These are phyloP conservation scores for Pagetopsis macropterus DNA, from an alignment of 2,797 vertebrate genomes.

Conservation along the genomic window DNA sequence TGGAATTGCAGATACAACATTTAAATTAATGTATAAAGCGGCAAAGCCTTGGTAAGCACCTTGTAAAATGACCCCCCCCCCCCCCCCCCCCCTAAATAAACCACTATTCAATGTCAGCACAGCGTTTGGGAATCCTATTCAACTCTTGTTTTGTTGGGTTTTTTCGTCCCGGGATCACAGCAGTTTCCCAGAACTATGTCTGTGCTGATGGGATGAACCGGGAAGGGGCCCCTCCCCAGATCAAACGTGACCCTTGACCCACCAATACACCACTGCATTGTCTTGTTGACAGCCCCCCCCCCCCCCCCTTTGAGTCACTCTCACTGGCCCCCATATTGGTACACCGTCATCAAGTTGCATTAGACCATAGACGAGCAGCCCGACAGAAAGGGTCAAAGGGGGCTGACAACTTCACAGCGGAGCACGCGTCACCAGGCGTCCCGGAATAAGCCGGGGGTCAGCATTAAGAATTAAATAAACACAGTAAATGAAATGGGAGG, in stretches of 20 bases:
- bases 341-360: conserved; percentile 67
- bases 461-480: conserved; percentile 64
- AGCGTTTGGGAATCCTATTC: conserved; percentile 35
- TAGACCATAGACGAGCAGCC: conserved; percentile 52
- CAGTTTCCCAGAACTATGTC: conserved; percentile 75
- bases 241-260: conserved; percentile 79
- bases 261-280: conserved; percentile 70
- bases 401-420: conserved; percentile 45
- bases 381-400: conserved; percentile 53
- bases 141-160: conserved; percentile 22
- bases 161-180: conserved; percentile 47
- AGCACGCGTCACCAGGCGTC: conserved; percentile 47
- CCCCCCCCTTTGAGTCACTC: conserved; percentile 64
- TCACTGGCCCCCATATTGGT: conserved; percentile 65
- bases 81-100: conserved; percentile 4
- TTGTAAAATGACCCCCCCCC: neutral
- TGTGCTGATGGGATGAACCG: conserved; percentile 65
- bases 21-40: conserved; percentile 21
- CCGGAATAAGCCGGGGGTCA: conserved; percentile 38
- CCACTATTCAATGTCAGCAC: conserved; percentile 28
- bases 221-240: conserved; percentile 67
- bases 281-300: conserved; percentile 56
- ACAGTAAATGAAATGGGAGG: conserved; percentile 55
- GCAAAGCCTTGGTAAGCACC: conserved; percentile 4
- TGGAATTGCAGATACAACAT: conserved; percentile 5